These are phyloP conservation scores for Conistra vaccinii DNA, from an alignment of 2,888 invertebrate genomes.

Conservation along the genomic window DNA sequence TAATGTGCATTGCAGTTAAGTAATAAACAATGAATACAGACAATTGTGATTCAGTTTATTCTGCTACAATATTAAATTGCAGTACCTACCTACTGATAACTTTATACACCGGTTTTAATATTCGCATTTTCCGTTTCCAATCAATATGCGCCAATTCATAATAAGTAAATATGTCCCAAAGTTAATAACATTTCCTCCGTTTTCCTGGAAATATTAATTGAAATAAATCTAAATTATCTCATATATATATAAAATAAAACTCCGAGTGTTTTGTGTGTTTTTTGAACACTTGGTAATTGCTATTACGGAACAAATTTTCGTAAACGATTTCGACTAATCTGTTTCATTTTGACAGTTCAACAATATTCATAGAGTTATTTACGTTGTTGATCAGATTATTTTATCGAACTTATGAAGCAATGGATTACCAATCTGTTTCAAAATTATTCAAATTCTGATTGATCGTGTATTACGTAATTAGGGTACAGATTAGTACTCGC, in stretches of 20 bases:
- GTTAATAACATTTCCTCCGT: not conserved
- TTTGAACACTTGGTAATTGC: too few relatives aligned
- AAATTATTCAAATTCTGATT: too few relatives aligned
- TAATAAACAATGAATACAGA: conserved; percentile 2
- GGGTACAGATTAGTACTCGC: conserved; percentile 10
- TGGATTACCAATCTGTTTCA: too few relatives aligned
- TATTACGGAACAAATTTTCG: too few relatives aligned
- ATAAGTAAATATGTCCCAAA: not conserved
- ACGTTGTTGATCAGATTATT: too few relatives aligned
- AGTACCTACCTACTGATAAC: not conserved
- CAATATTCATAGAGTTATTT: too few relatives aligned
- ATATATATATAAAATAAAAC: not conserved
- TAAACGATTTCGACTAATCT: too few relatives aligned
- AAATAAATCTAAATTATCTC: not conserved
- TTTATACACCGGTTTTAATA: not conserved
- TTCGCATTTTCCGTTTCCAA: conserved; percentile 4
- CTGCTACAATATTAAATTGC: not conserved
- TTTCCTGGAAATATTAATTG: not conserved
- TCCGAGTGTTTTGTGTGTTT: too few relatives aligned
- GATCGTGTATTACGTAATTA: too few relatives aligned
- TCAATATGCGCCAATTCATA: not conserved
- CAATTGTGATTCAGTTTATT: not conserved
- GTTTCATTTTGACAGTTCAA: too few relatives aligned
- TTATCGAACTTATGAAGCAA: too few relatives aligned
- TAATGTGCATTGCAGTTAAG: not conserved